Evolutionary conservation across 2,113 vertebrate genomes (phyloP).

Genomic region (Neogale vison): DNA sequence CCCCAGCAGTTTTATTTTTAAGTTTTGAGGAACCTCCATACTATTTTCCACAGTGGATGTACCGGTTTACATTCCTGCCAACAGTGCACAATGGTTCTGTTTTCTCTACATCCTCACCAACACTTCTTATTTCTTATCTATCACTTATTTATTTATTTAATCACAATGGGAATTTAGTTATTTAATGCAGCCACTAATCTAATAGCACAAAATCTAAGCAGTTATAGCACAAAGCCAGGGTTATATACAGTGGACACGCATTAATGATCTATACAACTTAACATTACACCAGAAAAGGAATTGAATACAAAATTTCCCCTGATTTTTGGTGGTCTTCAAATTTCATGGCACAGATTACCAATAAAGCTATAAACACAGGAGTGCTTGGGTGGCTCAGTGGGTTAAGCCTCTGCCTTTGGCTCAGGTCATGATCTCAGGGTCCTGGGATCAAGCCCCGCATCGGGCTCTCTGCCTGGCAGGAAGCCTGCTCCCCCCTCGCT

Average conservation of each 20-base stretch:
- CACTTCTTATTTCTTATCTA: not conserved
- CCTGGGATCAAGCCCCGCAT: too few species aligned
- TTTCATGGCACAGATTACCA: slow-evolving; percentile 71
- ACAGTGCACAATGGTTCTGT: not conserved
- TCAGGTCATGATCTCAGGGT: too few species aligned
- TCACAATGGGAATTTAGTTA: slow-evolving; percentile 70
- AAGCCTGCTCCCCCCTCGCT: too few species aligned
- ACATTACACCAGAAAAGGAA: slow-evolving; percentile 80
- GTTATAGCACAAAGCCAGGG: slow-evolving; percentile 67
- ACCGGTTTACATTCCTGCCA: not conserved
- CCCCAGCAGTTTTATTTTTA: not conserved
- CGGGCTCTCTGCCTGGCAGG: too few species aligned
- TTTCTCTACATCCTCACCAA: not conserved
- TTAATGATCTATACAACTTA: slow-evolving; percentile 83
- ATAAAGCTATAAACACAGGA: slow-evolving; percentile 65
- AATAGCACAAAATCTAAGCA: slow-evolving; percentile 77
- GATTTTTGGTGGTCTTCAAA: slow-evolving; percentile 69
- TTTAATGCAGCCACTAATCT: slow-evolving; percentile 79
- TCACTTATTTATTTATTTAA: not conserved
- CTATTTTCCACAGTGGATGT: not conserved
- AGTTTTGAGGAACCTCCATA: not conserved
- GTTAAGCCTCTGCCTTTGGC: too few species aligned
- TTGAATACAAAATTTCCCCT: slow-evolving; percentile 69
- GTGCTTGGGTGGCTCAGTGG: too few species aligned
- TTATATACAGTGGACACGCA: slow-evolving; percentile 85